A percentile compares a stretch with the other conserved stretches of the same genome.
Evolutionary conservation across 1,140 invertebrate species (phyloP).

Genomic region (Drosophila biarmipes): DNA sequence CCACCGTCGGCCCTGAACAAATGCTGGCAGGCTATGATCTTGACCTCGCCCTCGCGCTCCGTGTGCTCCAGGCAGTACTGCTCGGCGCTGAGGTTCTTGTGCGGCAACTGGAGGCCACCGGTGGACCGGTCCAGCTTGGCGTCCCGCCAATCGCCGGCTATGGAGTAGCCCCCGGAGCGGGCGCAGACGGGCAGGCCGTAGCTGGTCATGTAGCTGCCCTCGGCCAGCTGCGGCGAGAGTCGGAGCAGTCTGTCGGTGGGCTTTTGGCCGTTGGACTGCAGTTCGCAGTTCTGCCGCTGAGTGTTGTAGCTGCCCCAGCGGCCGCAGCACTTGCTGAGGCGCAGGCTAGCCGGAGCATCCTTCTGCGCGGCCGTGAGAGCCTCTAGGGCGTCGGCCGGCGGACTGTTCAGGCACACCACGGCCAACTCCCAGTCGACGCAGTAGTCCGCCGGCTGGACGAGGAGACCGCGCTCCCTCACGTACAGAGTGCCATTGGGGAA

Average conservation of each 20-base stretch:
- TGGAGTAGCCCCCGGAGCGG: constrained; percentile 80
- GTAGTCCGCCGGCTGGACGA: constrained; percentile 85
- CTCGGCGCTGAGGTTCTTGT: constrained; percentile 44
- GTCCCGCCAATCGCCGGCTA: constrained; percentile 85
- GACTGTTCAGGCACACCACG: constrained; percentile 85
- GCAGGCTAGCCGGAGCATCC: constrained; percentile 38
- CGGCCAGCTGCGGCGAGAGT: constrained; percentile 39
- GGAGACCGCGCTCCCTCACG: constrained; percentile 78
- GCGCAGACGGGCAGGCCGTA: constrained; percentile 85
- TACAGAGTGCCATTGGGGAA: constrained; percentile 87
- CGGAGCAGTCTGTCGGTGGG: constrained; percentile 27
- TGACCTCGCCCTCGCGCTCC: constrained; percentile 77
- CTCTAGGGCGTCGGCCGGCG: constrained; percentile 52
- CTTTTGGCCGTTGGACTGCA: constrained; percentile 6
- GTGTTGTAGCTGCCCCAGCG: constrained; percentile 86
- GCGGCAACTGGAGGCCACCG: constrained; percentile 48
- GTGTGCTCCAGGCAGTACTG: constrained; percentile 82
- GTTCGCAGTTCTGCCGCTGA: constrained; percentile 84
- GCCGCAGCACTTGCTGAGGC: constrained; percentile 87
- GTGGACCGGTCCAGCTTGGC: constrained; percentile 49
- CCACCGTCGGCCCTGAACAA: constrained; percentile 66
- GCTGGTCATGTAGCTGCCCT: constrained; percentile 59
- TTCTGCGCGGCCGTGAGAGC: not conserved
- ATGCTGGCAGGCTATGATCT: constrained; percentile 88
- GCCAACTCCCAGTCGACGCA: constrained; percentile 87